Conservation (phyloP, 2,113 vertebrate genomes). For the Eolophus roseicapilla region DNA sequence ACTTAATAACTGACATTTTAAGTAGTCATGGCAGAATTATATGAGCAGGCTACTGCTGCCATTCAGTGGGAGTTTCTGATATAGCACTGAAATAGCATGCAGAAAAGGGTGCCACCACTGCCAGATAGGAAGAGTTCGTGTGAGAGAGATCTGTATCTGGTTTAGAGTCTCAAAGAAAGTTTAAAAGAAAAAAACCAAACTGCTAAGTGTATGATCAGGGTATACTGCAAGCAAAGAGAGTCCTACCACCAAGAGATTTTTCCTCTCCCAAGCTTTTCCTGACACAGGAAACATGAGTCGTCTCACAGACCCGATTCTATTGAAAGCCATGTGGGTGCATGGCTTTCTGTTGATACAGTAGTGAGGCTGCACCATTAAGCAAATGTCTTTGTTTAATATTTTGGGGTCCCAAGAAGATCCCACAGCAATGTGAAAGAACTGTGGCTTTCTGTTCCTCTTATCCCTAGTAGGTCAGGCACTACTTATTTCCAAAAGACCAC, state of each 20-base stretch:
- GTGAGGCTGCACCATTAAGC: not conserved
- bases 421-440: not conserved
- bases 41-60: slow-evolving; percentile 44
- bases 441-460: not conserved
- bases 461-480: not conserved
- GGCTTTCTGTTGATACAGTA: not conserved
- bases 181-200: not conserved
- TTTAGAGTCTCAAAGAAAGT: not conserved
- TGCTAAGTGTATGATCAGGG: not conserved
- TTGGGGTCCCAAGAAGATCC: not conserved
- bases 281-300: not conserved
- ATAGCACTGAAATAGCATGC: not conserved
- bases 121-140: not conserved
- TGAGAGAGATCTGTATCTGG: not conserved
- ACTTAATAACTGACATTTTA: not conserved
- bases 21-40: not conserved
- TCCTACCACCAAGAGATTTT: not conserved
- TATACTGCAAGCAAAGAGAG: not conserved
- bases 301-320: not conserved
- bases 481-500: not conserved
- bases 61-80: not conserved
- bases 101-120: not conserved
- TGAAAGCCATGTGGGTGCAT: not conserved
- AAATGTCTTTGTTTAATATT: not conserved
- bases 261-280: not conserved